Percentiles rank a stretch among this genome's conserved stretches.
These are phyloP conservation scores for Atta colombica DNA, from an alignment of 1,140 invertebrate genomes.

Conservation along the genomic window DNA sequence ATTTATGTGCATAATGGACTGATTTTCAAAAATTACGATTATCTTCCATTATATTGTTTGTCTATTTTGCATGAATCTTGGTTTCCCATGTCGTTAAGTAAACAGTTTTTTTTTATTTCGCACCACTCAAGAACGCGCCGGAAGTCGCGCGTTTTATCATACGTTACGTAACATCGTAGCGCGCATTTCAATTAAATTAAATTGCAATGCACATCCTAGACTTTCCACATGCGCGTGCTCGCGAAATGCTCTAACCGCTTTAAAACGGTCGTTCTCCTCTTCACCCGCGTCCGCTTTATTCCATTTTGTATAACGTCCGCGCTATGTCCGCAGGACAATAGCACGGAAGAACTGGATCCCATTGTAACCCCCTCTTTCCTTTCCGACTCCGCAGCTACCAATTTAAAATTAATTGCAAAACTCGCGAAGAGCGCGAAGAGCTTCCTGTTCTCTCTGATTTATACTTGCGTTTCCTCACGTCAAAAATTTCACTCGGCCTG, in stretches of 20 bases:
- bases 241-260: slow-evolving; percentile 66
- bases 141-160: slow-evolving; percentile 16
- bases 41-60: neutral
- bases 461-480: slow-evolving; percentile 27
- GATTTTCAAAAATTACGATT: neutral
- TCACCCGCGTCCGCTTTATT: slow-evolving; percentile 51
- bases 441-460: slow-evolving; percentile 63
- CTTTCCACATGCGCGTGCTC: slow-evolving; percentile 1
- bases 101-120: neutral
- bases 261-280: slow-evolving; percentile 57
- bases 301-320: slow-evolving; percentile 62
- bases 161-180: neutral
- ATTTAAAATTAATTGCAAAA: slow-evolving; percentile 75
- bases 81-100: neutral
- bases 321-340: slow-evolving; percentile 58
- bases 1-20: neutral
- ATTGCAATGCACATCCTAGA: slow-evolving; percentile 43
- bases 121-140: neutral
- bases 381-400: slow-evolving; percentile 36
- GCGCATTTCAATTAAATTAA: slow-evolving; percentile 69
- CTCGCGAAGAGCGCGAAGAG: slow-evolving; percentile 62
- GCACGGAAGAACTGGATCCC: slow-evolving; percentile 54
- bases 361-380: slow-evolving; percentile 42
- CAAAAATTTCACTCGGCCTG: slow-evolving; percentile 36
- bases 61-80: slow-evolving; percentile 10